Base-by-base conservation (phyloP, 2,888 invertebrate species). In the Cantharis rustica region DNA sequence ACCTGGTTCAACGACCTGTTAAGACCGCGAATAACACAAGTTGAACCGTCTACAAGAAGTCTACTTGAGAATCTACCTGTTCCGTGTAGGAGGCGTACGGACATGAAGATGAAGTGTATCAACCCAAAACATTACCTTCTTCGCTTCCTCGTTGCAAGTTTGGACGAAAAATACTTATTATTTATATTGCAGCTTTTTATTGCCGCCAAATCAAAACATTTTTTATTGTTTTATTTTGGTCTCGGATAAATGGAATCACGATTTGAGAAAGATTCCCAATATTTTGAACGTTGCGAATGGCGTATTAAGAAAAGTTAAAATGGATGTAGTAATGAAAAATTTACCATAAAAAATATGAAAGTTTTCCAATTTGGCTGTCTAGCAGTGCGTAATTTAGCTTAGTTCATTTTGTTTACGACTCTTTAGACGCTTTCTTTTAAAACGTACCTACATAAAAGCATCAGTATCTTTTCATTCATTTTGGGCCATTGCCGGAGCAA, bases 41-140 rank as follows among this genome's bases (percentile, higher is more conserved):
- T 76, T 78, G 75, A 76, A 73, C 20, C 72, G 79, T 79, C 79
- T 79, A 71, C 79, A 76, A 79, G 76, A 76, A 74, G 79, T 79
- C 79, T 79, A 73, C 76, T 76, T 69, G 76, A 76, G 69, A 76
- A 76, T 78, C 73, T 78, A 78, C 78, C 75, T 78, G 78, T 63
- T 72, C 72, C 64, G 64, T 66, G 64, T 66, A 66, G 64, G 64
- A 66, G 72, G 69, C 68, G 64, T 47, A 47, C 47, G 27, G 17
- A 69, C 69, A 17, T 13, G 47, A 61, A 71, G 27, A 72, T 26
- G 20, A n/a, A 26, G 64, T 64, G 16, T 27, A 20, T 66, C 17
- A 20, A 66, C 20, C 16, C n/a, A 66, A 66, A 20, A 47, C 47
- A 47, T 47, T 26, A 69, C 31, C 13, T 16, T 16, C 16, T 26